Percentiles rank a stretch among this genome's conserved stretches.
Conservation (phyloP, 2,113 vertebrate species). For the Anoplopoma fimbria region DNA sequence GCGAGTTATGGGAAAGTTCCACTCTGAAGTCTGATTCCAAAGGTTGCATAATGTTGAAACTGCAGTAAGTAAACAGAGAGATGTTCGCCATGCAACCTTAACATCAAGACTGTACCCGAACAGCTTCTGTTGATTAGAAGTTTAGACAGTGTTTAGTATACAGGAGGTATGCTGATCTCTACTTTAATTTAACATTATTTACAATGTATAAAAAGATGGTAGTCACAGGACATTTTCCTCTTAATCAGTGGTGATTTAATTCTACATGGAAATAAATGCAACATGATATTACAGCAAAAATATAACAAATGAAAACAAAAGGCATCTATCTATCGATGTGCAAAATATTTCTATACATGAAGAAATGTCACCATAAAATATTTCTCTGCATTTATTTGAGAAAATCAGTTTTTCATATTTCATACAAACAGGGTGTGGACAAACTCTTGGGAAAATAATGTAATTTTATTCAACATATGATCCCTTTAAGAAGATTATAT, state of each 20-base stretch:
- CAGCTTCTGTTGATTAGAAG: neutral
- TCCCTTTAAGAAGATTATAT: neutral
- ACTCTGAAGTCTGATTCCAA: slow-evolving; percentile 52
- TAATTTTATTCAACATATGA: neutral
- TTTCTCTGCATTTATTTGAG: too few species aligned
- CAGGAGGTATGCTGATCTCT: neutral
- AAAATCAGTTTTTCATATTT: too few species aligned
- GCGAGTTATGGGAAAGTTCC: slow-evolving; percentile 62
- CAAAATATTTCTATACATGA: too few species aligned
- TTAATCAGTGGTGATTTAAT: neutral
- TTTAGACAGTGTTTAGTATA: neutral
- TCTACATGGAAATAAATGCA: neutral
- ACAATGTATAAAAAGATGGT: neutral
- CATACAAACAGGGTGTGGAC: too few species aligned
- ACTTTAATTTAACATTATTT: neutral
- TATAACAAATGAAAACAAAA: neutral
- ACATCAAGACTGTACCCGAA: slow-evolving; percentile 3
- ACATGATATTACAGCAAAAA: neutral
- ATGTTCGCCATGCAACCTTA: slow-evolving; percentile 19
- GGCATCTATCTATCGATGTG: too few species aligned
- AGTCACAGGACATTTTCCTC: neutral
- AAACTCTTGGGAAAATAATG: neutral
- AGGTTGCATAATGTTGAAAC: slow-evolving; percentile 57
- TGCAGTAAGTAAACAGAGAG: slow-evolving; percentile 50
- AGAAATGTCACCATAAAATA: too few species aligned